phyloP scores from a whole-genome alignment of 1,140 invertebrate genomes.

The Drosophila auraria region DNA sequence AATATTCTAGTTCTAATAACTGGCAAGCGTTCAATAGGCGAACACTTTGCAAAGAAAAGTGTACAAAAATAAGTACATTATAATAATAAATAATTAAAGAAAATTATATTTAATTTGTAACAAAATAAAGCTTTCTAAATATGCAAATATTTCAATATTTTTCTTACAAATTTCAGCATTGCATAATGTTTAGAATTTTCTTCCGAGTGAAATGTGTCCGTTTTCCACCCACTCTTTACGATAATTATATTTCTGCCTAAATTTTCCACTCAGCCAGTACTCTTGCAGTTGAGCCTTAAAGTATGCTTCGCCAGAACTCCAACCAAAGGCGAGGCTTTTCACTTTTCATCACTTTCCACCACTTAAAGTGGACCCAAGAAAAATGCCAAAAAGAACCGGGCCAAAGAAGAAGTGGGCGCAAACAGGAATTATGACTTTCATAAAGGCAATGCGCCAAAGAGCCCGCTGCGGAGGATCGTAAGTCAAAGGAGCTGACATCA shows the following conservation, averaged over 20 bases:
- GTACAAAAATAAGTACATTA: slow-evolving; percentile 14
- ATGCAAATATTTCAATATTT: not conserved
- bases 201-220: not conserved
- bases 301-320: not conserved
- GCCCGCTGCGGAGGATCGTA: slow-evolving; percentile 57
- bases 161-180: not conserved
- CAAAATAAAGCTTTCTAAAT: not conserved
- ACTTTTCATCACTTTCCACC: slow-evolving; percentile 30
- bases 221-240: not conserved
- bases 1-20: slow-evolving; percentile 76
- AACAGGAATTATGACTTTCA: slow-evolving; percentile 59
- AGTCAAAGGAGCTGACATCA: slow-evolving; percentile 62
- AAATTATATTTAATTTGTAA: not conserved
- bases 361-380: slow-evolving; percentile 32
- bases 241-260: slow-evolving; percentile 51
- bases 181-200: no score
- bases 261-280: not conserved
- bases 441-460: slow-evolving; percentile 70
- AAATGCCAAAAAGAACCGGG: slow-evolving; percentile 20
- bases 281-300: not conserved
- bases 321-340: slow-evolving; percentile 9
- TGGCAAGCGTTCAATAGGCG: slow-evolving; percentile 71
- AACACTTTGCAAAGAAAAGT: slow-evolving; percentile 14
- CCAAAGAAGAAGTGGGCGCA: slow-evolving; percentile 19
- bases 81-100: not conserved